Evolutionary conservation across 1,140 invertebrate species (phyloP).

Genomic region (Drosophila elegans): DNA sequence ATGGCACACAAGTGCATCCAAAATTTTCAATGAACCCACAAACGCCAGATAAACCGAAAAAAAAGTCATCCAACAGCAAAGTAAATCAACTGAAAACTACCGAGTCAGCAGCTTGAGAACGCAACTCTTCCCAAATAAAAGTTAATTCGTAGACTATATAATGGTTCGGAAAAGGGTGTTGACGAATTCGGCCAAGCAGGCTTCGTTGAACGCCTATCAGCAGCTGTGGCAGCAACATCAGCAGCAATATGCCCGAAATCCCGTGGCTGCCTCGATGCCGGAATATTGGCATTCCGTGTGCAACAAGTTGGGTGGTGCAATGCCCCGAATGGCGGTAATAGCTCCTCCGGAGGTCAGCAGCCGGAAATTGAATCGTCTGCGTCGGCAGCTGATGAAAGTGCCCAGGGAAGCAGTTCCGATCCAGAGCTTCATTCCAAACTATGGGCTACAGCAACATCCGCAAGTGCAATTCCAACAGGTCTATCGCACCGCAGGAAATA

Average conservation of each 20-base stretch:
- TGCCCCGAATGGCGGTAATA: conserved; percentile 32
- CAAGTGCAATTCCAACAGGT: background rate
- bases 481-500: background rate
- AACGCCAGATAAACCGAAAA: conserved; percentile 17
- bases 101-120: background rate
- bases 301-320: conserved; percentile 37
- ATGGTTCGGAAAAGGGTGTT: conserved; percentile 60
- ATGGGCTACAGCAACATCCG: conserved; percentile 13
- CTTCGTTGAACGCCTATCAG: conserved; percentile 42
- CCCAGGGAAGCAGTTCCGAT: background rate
- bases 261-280: background rate
- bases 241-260: background rate
- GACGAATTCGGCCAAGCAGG: conserved; percentile 28
- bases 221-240: conserved; percentile 34
- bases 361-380: conserved; percentile 32
- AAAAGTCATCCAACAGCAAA: conserved; percentile 4
- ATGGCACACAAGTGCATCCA: conserved; percentile 38
- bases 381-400: conserved; percentile 26
- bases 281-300: conserved; percentile 42
- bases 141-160: no score
- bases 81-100: background rate
- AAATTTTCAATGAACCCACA: conserved; percentile 55
- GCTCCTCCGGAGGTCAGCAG: conserved; percentile 28
- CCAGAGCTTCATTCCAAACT: background rate
- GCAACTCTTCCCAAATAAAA: background rate